Base-by-base conservation (phyloP, 2,888 invertebrate genomes). In the Geotrupes spiniger region DNA sequence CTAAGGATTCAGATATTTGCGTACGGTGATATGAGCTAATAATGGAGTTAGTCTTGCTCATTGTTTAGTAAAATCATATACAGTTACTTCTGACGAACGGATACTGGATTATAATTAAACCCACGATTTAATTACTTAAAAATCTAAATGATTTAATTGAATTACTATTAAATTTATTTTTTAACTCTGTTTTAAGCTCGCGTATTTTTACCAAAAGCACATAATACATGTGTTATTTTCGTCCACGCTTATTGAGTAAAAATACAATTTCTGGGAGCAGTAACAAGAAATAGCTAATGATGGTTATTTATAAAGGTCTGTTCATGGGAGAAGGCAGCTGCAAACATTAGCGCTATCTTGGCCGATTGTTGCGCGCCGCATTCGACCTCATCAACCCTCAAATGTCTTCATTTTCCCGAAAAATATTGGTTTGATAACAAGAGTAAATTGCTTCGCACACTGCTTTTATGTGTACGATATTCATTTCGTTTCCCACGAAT, bases 231-330 rank as follows among this genome's bases (percentile, higher is more conserved):
- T 33, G 14, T 33, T 33, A 33, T 33, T 12, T 33, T 33, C 15
- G 33, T 33, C 8, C 14, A 15, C 11, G 4, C 10, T 33, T 33
- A 33, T 33, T 33, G 33, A 33, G 33, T 10, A 15, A 33, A 33
- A 10, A 33, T 15, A 33, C 33, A 33, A 8, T 33, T 33, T 33
- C 33, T 14, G 15, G 4, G 33, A 10, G 15, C 11, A 15, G 33
- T 33, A 33, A 10, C 55, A 56, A 59, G 57, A 62, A 61, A 58
- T 59, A 59, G 63, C 63, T 69, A 70, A 70, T 68, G 70, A 66
- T 64, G 63, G 70, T 67, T 69, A 70, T 70, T 69, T 70, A 68
- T 70, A 70, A 68, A 69, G 64, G 68, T 69, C 62, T 65, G 66
- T 66, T 62, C 63, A 65, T 68, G 68, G 61, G 69, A 68, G 63